phyloP scores from a whole-genome alignment of 1,140 invertebrate species.

The Hylyphantes graminicola region DNA sequence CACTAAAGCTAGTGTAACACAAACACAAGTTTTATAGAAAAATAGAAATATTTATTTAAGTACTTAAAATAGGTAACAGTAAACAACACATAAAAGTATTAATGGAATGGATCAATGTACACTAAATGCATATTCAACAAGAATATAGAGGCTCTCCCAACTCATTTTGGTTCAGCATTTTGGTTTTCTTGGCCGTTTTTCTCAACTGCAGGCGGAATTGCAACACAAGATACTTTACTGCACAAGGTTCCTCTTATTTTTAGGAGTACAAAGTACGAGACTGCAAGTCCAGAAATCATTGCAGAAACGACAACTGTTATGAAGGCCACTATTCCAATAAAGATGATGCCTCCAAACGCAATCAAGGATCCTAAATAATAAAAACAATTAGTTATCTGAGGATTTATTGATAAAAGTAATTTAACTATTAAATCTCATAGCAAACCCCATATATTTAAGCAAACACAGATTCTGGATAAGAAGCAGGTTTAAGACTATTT shows the following conservation, averaged over 20 bases:
- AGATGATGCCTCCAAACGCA: slow-evolving; percentile 40
- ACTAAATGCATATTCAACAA: not conserved
- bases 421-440: slow-evolving; percentile 5
- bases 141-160: not conserved
- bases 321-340: slow-evolving; percentile 37
- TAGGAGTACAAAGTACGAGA: slow-evolving; percentile 4
- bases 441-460: not conserved
- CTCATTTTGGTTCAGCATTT: not conserved
- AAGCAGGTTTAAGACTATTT: no score
- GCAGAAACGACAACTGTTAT: slow-evolving; percentile 34
- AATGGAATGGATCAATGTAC: no score
- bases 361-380: slow-evolving; percentile 36
- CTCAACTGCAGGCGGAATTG: not conserved
- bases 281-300: slow-evolving; percentile 19
- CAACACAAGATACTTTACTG: not conserved
- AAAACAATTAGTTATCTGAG: not conserved
- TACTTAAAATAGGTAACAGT: no score
- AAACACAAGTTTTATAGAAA: no score
- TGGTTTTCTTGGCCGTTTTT: not conserved
- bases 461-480: no score
- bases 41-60: no score
- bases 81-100: no score
- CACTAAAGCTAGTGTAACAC: no score
- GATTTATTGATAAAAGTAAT: not conserved
- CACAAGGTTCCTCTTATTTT: not conserved